Conservation (phyloP, 2,797 vertebrate genomes). For the Hyperoplus immaculatus region DNA sequence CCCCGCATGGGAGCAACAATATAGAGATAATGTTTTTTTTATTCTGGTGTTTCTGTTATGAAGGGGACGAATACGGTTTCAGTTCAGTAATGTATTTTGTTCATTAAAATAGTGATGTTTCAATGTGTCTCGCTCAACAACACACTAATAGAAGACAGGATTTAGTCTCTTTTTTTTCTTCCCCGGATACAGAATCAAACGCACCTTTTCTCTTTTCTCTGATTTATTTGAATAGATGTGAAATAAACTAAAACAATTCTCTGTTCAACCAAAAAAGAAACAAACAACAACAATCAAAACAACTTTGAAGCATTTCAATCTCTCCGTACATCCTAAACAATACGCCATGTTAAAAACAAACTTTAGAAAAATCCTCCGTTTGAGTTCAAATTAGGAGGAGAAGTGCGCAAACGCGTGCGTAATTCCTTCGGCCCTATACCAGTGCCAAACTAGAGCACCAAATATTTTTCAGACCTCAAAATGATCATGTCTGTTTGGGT, state of each 20-base stretch:
- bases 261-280: conserved; percentile 38
- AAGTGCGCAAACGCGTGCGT: conserved; percentile 17
- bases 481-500: not conserved
- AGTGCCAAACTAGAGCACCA: conserved; percentile 23
- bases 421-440: not conserved
- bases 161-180: not conserved
- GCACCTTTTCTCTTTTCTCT: conserved; percentile 45
- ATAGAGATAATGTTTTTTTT: not conserved
- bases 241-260: conserved; percentile 72
- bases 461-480: conserved; percentile 13
- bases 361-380: conserved; percentile 22
- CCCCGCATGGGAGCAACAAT: not conserved
- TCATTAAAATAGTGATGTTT: not conserved
- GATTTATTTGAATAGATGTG: conserved; percentile 79
- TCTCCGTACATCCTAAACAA: conserved; percentile 39
- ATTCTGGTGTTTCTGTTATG: not conserved
- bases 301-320: conserved; percentile 48
- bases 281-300: conserved; percentile 17
- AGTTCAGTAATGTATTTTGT: not conserved
- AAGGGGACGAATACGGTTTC: not conserved
- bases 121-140: not conserved
- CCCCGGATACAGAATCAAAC: conserved; percentile 47
- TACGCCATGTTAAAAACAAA: conserved; percentile 54
- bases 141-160: not conserved
- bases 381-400: conserved; percentile 13